Evolutionary conservation across 64 coral and sea anemone genomes (phyloP).

Genomic region (Pocillopora verrucosa): DNA sequence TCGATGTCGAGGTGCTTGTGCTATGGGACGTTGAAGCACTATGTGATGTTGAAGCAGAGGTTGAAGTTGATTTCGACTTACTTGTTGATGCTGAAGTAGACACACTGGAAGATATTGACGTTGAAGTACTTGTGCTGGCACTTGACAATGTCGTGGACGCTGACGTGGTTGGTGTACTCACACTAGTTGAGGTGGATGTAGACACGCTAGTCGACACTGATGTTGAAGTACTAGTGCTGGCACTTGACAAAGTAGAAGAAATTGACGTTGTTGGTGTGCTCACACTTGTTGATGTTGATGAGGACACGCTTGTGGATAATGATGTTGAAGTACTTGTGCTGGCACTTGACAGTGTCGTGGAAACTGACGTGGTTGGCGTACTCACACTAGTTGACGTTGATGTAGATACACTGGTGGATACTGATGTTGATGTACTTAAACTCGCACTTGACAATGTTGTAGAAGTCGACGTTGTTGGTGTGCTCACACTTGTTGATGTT

Average conservation of each 20-base stretch:
- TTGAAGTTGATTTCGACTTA: background rate
- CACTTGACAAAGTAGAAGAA: background rate
- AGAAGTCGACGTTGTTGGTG: background rate
- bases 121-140: too few relatives aligned
- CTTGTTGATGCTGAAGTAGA: background rate
- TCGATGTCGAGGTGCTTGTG: too few relatives aligned
- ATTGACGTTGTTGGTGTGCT: too few relatives aligned
- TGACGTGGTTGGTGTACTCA: background rate
- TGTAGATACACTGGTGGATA: slow-evolving; percentile 5
- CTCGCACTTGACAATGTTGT: background rate
- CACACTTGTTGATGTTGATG: too few relatives aligned
- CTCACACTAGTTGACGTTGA: background rate
- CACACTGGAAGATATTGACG: too few relatives aligned
- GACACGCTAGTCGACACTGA: background rate
- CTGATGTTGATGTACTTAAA: background rate
- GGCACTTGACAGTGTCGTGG: background rate
- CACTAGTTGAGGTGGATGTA: background rate
- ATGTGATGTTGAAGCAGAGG: too few relatives aligned
- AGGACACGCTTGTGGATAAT: too few relatives aligned
- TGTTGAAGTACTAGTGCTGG: background rate
- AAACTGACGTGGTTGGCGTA: slow-evolving; percentile 8
- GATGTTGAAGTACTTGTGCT: too few relatives aligned
- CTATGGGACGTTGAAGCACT: too few relatives aligned
- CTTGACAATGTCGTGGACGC: background rate
- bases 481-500: background rate